Percentiles rank a stretch among this genome's conserved stretches.
These are phyloP conservation scores for Aricia agestis DNA, from an alignment of 1,140 invertebrate genomes.

Conservation along the genomic window DNA sequence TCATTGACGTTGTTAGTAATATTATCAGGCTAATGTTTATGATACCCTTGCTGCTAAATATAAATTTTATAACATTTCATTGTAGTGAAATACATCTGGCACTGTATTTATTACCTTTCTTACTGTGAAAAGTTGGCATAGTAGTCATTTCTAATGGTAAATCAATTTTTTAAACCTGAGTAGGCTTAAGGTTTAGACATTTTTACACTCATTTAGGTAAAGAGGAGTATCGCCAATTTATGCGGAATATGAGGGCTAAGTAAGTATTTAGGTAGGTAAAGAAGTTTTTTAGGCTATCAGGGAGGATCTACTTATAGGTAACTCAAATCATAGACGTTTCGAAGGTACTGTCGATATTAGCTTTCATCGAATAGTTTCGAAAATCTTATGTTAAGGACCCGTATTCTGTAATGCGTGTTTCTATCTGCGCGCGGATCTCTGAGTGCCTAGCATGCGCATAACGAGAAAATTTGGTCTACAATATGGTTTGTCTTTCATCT, in stretches of 20 bases:
- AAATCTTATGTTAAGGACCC: no score
- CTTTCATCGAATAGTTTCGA: no score
- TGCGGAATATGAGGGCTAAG: background rate
- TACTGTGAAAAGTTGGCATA: no score
- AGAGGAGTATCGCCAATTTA: background rate
- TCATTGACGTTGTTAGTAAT: background rate
- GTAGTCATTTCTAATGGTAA: no score
- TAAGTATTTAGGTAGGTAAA: slow-evolving; percentile 22
- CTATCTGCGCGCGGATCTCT: no score
- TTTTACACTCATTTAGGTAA: background rate
- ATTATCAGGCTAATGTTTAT: background rate
- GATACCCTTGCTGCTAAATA: background rate
- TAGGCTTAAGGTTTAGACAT: background rate
- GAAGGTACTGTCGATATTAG: no score
- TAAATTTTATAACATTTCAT: background rate
- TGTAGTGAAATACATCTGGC: background rate
- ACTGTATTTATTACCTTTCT: background rate
- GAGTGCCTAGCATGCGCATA: no score
- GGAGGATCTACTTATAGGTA: background rate
- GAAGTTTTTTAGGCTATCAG: background rate
- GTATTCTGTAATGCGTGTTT: no score
- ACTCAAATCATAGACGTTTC: no score
- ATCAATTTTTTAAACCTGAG: no score
- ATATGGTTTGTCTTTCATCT: no score
- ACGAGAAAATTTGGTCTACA: no score